phyloP scores from a whole-genome alignment of 2,888 invertebrate genomes.

The Polietes domitor region DNA sequence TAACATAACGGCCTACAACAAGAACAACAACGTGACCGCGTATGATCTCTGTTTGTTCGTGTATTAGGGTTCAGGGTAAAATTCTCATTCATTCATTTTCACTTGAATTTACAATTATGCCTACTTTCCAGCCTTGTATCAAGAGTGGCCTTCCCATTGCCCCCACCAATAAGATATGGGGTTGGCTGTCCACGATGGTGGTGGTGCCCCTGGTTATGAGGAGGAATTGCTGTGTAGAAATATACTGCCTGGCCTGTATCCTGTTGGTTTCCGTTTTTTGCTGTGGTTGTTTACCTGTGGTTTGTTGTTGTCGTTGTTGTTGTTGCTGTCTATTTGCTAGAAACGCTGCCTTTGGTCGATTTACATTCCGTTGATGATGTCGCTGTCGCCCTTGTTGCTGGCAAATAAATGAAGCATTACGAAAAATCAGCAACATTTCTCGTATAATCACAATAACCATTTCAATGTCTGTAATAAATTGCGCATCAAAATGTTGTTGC shows the following conservation, averaged over 20 bases:
- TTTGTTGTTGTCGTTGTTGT: constrained; percentile 21
- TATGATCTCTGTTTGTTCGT: constrained; percentile 33
- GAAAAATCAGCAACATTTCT: constrained; percentile 63
- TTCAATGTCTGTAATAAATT: constrained; percentile 64
- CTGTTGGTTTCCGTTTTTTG: background rate
- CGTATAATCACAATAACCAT: constrained; percentile 60
- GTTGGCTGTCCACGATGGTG: too few relatives aligned
- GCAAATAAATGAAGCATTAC: constrained; percentile 66
- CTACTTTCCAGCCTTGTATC: constrained; percentile 12
- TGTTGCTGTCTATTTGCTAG: background rate
- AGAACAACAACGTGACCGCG: constrained; percentile 18
- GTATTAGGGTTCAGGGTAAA: constrained; percentile 74
- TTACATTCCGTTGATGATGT: constrained; percentile 13
- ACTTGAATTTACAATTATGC: constrained; percentile 79
- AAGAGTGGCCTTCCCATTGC: background rate
- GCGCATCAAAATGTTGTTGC: constrained; percentile 30
- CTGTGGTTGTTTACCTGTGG: constrained; percentile 27
- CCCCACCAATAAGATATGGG: too few relatives aligned
- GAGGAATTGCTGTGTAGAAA: too few relatives aligned
- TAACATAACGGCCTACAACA: constrained; percentile 32
- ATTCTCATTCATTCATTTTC: constrained; percentile 74
- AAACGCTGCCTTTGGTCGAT: constrained; percentile 4
- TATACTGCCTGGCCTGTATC: too few relatives aligned
- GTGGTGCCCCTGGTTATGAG: too few relatives aligned
- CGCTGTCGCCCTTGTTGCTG: constrained; percentile 28